Evolutionary conservation across 1,140 invertebrate genomes (phyloP).

Genomic region (Orius insidiosus): DNA sequence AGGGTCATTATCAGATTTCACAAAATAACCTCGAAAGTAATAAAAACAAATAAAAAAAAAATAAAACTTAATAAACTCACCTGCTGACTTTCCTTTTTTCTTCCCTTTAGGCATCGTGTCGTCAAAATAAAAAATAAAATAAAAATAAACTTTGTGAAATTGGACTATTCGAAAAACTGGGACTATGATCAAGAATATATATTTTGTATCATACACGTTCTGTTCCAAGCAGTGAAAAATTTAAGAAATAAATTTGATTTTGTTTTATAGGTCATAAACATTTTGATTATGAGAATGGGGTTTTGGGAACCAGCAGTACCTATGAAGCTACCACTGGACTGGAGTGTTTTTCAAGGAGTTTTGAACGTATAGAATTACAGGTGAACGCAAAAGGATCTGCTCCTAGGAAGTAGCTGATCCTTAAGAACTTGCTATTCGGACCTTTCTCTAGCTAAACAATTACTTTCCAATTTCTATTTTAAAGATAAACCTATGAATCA

Average conservation of each 20-base stretch:
- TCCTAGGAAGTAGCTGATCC: too few relatives aligned
- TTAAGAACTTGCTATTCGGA: too few relatives aligned
- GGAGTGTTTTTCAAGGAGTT: too few relatives aligned
- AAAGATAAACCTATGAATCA: too few relatives aligned
- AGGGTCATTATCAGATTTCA: background rate
- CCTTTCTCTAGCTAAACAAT: too few relatives aligned
- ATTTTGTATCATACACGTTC: constrained; percentile 18
- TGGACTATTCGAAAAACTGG: too few relatives aligned
- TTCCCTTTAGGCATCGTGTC: constrained; percentile 21
- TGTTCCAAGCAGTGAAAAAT: constrained; percentile 20
- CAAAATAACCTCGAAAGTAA: background rate
- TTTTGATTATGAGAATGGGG: background rate
- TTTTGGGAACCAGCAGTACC: too few relatives aligned
- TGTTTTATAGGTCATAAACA: constrained; percentile 19
- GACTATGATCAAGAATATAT: constrained; percentile 20
- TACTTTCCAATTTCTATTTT: too few relatives aligned
- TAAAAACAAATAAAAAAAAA: constrained; percentile 1
- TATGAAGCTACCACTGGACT: too few relatives aligned
- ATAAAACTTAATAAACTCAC: constrained; percentile 9
- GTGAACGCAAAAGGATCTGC: too few relatives aligned
- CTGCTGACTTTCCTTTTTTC: constrained; percentile 19
- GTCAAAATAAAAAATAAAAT: constrained; percentile 11
- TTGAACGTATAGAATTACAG: too few relatives aligned
- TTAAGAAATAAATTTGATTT: constrained; percentile 16
- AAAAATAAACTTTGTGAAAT: constrained; percentile 10